Evolutionary conservation across 2,797 vertebrate species (phyloP), one percentile per base, ranked within the genome.

Genomic region (Thaleichthys pacificus): DNA sequence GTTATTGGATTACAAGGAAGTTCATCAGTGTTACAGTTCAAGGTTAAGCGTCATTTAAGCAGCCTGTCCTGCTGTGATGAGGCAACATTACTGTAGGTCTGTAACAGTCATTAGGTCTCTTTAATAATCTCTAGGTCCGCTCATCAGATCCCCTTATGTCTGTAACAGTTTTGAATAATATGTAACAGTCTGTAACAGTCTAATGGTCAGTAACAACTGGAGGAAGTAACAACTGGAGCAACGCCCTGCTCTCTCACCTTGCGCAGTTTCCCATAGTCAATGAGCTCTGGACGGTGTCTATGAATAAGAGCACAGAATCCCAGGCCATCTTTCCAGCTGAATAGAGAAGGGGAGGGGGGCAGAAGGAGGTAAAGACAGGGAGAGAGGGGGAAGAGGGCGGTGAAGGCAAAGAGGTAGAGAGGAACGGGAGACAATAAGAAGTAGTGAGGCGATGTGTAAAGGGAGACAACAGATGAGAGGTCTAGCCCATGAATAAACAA

Each of bases 241-340:
- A 57, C 22, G 1, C 49, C 32, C n/a, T 5, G 47, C 30, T 5
- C 3, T 0, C 81, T 74, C 90, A 98, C 97, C 96, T 99, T 99
- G 80, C 97, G 94, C 77, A 99, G 94, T 80, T 99, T 98, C 42
- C 95, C 96, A 0, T 99, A 99, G 89, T 99, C 97, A 0, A 99
- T 99, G 87, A 99, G 96, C 76, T 99, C 97, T 64, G 97, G 97
- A 87, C 97, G 97, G 87, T 99, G 97, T 88, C 97, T 95, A 80
- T 99, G 97, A 87, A 99, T 99, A 86, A 99, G 95, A 1, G 97
- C 97, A 60, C 97, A 99, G 93, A 99, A 99, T 71, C 97, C 97
- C 82, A 99, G 93, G 73, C 97, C 97, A 0, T 99, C 97, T 82
- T 99, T 99, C 97, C 97, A 99, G 82, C 97, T 99, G 82, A 0